These are phyloP conservation scores for Orthonevra nobilis DNA, from an alignment of 2,888 invertebrate genomes.

Conservation along the genomic window DNA sequence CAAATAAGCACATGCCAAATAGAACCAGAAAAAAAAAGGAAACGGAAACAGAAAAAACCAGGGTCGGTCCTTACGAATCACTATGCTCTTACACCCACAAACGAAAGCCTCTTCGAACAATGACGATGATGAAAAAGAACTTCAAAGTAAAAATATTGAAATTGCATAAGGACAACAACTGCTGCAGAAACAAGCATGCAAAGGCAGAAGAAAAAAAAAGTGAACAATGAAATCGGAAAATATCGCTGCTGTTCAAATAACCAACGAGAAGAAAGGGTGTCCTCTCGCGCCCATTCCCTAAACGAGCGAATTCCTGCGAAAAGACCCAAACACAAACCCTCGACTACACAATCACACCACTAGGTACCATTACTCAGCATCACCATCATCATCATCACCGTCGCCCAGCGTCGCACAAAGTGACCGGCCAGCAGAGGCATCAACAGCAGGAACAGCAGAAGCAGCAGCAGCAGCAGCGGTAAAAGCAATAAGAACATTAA, in stretches of 20 bases:
- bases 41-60: conserved; percentile 40
- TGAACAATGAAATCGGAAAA: conserved; percentile 67
- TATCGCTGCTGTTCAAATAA: conserved; percentile 63
- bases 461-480: conserved; percentile 34
- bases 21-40: conserved; percentile 9
- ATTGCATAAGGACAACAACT: conserved; percentile 64
- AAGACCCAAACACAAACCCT: conserved; percentile 27
- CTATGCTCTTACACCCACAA: conserved; percentile 14
- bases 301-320: conserved; percentile 45
- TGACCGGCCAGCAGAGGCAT: conserved; percentile 8
- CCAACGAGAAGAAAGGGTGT: conserved; percentile 14
- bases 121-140: conserved; percentile 65
- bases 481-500: conserved; percentile 64
- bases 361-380: conserved; percentile 67
- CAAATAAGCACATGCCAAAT: conserved; percentile 13
- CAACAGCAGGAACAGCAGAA: background rate
- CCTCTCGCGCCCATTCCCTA: background rate
- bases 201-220: conserved; percentile 40
- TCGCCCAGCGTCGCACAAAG: conserved; percentile 35
- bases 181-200: conserved; percentile 60
- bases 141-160: conserved; percentile 69
- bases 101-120: conserved; percentile 50
- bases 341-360: conserved; percentile 59
- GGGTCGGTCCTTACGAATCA: conserved; percentile 11
- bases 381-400: conserved; percentile 66